Conservation (phyloP, 2,888 invertebrate genomes). For the Drosophila tanythrix region DNA sequence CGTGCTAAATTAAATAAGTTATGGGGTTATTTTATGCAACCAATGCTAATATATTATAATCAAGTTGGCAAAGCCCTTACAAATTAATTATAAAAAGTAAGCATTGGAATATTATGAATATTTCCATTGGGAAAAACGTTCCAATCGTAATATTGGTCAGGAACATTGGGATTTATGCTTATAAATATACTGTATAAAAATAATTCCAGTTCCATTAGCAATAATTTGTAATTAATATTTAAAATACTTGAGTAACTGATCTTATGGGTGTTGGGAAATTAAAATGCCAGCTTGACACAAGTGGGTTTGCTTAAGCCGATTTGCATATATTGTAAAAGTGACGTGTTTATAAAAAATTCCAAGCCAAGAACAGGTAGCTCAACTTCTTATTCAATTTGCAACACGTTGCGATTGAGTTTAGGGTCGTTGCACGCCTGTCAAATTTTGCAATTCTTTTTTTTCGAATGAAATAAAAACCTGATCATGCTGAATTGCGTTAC, state of each 20-base stretch:
- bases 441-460: slow-evolving; percentile 22
- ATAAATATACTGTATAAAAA: background rate
- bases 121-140: background rate
- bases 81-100: background rate
- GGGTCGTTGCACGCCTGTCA: slow-evolving; percentile 40
- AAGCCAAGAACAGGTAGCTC: slow-evolving; percentile 29
- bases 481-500: slow-evolving; percentile 33
- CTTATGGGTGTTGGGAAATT: background rate
- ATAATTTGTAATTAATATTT: background rate
- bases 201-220: background rate
- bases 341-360: slow-evolving; percentile 9
- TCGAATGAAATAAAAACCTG: slow-evolving; percentile 17
- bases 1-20: background rate
- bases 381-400: slow-evolving; percentile 17
- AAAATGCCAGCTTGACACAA: slow-evolving; percentile 31
- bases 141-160: background rate
- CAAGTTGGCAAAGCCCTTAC: background rate
- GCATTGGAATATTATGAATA: background rate
- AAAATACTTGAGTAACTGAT: background rate
- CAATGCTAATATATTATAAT: background rate
- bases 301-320: slow-evolving; percentile 27
- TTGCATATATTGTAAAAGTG: slow-evolving; percentile 5
- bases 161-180: background rate
- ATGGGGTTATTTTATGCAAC: background rate
- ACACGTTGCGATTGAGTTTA: slow-evolving; percentile 5